Evolutionary conservation across 2,888 invertebrate species (phyloP).

Genomic region (Chalcis sispes): DNA sequence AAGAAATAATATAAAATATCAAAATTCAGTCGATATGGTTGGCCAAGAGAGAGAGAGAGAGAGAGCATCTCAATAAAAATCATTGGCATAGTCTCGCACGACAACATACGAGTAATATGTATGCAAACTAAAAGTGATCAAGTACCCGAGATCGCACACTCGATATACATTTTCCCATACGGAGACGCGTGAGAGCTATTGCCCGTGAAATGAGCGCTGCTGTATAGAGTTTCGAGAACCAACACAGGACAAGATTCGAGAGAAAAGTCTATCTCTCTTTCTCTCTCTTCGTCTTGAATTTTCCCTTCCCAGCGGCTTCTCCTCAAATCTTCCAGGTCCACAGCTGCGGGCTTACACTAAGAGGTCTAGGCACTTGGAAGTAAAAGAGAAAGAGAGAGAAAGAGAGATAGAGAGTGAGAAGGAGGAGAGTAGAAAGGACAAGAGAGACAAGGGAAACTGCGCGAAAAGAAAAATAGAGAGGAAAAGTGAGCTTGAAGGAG

Average conservation of each 20-base stretch:
- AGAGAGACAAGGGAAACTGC: too few species aligned
- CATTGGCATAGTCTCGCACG: conserved; percentile 5
- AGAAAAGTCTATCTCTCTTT: neutral
- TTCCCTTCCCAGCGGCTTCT: conserved; percentile 18
- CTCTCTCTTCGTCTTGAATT: conserved; percentile 7
- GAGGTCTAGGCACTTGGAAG: conserved; percentile 61
- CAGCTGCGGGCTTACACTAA: conserved; percentile 51
- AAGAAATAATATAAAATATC: too few species aligned
- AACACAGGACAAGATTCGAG: too few species aligned
- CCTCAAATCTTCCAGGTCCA: neutral
- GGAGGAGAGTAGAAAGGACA: too few species aligned
- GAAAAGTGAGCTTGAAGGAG: neutral
- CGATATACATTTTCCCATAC: neutral
- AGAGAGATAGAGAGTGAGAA: neutral
- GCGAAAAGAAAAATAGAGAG: conserved; percentile 22
- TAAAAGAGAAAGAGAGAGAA: conserved; percentile 39
- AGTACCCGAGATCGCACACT: neutral
- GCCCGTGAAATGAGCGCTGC: conserved; percentile 48
- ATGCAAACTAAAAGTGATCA: conserved; percentile 49
- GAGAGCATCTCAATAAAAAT: conserved; percentile 17
- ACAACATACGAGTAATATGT: conserved; percentile 49
- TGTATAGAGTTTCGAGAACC: conserved; percentile 8
- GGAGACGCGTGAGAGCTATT: conserved; percentile 53
- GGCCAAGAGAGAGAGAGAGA: too few species aligned
- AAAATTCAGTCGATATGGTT: too few species aligned